phyloP scores from a whole-genome alignment of 1,140 invertebrate species.

The Caligus rogercresseyi region DNA sequence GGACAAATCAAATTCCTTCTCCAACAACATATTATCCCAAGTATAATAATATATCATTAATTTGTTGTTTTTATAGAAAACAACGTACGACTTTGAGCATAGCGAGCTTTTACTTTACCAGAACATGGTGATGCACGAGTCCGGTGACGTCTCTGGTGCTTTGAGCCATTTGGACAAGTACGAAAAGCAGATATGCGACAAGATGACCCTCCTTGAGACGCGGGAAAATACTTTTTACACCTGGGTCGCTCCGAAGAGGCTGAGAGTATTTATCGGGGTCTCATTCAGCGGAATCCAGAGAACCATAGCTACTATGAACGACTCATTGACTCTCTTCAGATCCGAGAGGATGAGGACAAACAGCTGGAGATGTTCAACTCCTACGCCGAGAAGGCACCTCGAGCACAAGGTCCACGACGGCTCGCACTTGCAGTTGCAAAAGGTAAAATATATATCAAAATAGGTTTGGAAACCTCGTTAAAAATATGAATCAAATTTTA shows the following conservation, averaged over 20 bases:
- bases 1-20: too few species aligned
- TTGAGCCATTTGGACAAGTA: conserved; percentile 69
- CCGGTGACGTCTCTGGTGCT: conserved; percentile 59
- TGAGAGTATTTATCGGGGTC: conserved; percentile 57
- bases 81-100: conserved; percentile 81
- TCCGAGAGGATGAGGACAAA: neutral
- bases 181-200: conserved; percentile 78
- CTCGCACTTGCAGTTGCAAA: neutral
- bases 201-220: conserved; percentile 74
- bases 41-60: too few species aligned
- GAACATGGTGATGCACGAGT: conserved; percentile 86
- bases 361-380: conserved; percentile 13
- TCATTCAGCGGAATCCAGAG: conserved; percentile 86
- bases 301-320: conserved; percentile 79
- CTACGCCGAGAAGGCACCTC: neutral
- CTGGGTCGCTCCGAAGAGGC: conserved; percentile 49
- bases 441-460: neutral
- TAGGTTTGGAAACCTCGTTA: neutral
- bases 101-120: conserved; percentile 92
- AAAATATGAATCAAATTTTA: neutral
- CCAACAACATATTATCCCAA: too few species aligned
- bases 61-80: conserved; percentile 35
- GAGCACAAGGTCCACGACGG: neutral
- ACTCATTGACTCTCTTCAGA: conserved; percentile 34
- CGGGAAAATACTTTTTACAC: conserved; percentile 40